phyloP scores from a whole-genome alignment of 92 coral and sea anemone genomes.

The Meandrina meandrites region DNA sequence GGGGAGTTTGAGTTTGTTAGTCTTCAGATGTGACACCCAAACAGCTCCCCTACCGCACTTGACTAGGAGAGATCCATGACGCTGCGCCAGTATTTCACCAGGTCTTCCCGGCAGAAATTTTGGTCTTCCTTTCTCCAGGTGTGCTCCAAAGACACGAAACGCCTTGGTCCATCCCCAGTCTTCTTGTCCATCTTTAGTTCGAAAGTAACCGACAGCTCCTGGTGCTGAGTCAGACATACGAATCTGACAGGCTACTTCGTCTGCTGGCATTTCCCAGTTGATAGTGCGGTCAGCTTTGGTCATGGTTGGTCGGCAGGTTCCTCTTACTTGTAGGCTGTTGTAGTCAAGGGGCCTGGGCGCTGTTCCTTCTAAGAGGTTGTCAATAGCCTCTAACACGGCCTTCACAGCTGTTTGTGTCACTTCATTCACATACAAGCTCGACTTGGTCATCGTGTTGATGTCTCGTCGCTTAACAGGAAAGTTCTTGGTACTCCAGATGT shows the following conservation, averaged over 20 bases:
- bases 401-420: slow-evolving; percentile 74
- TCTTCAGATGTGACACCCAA: slow-evolving; percentile 81
- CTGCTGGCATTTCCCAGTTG: slow-evolving; percentile 75
- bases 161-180: slow-evolving; percentile 57
- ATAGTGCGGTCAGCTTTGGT: slow-evolving; percentile 66
- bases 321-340: slow-evolving; percentile 56
- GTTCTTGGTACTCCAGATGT: slow-evolving; percentile 74
- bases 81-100: slow-evolving; percentile 71
- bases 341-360: slow-evolving; percentile 68
- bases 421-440: slow-evolving; percentile 75
- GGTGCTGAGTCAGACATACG: slow-evolving; percentile 89
- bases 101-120: slow-evolving; percentile 49
- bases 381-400: slow-evolving; percentile 56
- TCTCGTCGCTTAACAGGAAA: slow-evolving; percentile 62
- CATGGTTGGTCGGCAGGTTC: slow-evolving; percentile 56
- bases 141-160: slow-evolving; percentile 77
- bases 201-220: slow-evolving; percentile 60
- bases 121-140: slow-evolving; percentile 57
- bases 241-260: slow-evolving; percentile 72
- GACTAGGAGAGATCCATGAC: slow-evolving; percentile 67
- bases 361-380: slow-evolving; percentile 38
- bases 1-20: slow-evolving; percentile 70
- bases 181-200: slow-evolving; percentile 10
- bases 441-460: slow-evolving; percentile 81
- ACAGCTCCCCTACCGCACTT: slow-evolving; percentile 72